These are phyloP conservation scores for Scaptodrosophila lebanonensis DNA, from an alignment of 1,140 invertebrate genomes.

Conservation along the genomic window DNA sequence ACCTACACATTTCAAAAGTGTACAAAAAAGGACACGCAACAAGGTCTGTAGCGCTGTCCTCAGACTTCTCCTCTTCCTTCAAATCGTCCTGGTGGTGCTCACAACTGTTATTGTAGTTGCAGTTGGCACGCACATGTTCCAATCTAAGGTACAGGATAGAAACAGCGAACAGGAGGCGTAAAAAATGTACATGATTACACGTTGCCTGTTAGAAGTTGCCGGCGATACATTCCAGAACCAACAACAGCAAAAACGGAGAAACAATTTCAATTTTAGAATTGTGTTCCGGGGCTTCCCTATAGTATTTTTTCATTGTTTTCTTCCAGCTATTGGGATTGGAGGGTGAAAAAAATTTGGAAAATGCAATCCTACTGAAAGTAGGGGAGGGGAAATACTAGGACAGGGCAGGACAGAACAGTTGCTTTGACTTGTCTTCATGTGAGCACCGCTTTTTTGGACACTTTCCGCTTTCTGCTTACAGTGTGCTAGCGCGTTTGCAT, in stretches of 20 bases:
- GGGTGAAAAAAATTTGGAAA: slow-evolving; percentile 30
- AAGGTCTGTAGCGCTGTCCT: no score
- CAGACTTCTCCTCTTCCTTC: slow-evolving; percentile 29
- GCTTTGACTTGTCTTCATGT: slow-evolving; percentile 63
- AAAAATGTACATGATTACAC: slow-evolving; percentile 72
- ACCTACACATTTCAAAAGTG: background rate
- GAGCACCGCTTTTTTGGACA: slow-evolving; percentile 55
- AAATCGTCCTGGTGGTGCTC: slow-evolving; percentile 15
- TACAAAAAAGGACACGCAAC: slow-evolving; percentile 34
- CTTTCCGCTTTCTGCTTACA: no score
- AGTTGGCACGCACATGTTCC: slow-evolving; percentile 71
- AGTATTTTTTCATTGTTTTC: slow-evolving; percentile 3
- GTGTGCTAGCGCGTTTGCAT: slow-evolving; percentile 44
- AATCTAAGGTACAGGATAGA: slow-evolving; percentile 50
- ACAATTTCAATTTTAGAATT: slow-evolving; percentile 74
- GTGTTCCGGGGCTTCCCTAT: slow-evolving; percentile 46
- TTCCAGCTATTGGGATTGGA: slow-evolving; percentile 10
- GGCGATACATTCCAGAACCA: slow-evolving; percentile 2
- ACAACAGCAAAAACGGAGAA: slow-evolving; percentile 34
- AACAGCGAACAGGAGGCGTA: slow-evolving; percentile 42
- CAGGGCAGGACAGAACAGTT: slow-evolving; percentile 37
- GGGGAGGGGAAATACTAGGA: slow-evolving; percentile 15
- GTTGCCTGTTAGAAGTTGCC: background rate
- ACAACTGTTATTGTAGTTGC: no score
- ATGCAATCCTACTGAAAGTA: no score